Percentiles rank a stretch among this genome's conserved stretches.
Conservation (phyloP, 2,113 vertebrate species). For the Nestor notabilis region DNA sequence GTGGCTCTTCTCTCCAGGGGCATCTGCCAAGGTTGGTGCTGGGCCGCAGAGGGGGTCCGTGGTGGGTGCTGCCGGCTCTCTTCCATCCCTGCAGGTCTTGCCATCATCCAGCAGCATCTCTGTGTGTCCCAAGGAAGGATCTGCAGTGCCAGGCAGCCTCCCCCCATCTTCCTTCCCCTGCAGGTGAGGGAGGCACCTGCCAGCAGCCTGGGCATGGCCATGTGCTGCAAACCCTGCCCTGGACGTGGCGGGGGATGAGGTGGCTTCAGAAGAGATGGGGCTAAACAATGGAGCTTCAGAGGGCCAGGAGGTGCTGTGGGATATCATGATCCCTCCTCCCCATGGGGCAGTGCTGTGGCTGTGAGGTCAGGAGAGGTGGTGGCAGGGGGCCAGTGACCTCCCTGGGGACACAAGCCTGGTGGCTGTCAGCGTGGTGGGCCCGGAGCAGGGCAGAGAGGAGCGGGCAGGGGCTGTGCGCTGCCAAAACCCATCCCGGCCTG, state of each 20-base stretch:
- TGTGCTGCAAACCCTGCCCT: not conserved
- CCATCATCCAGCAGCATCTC: not conserved
- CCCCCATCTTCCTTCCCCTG: too few species aligned
- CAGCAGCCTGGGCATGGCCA: not conserved
- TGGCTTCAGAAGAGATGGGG: not conserved
- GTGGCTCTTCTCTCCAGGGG: not conserved
- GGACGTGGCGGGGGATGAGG: fast-evolving
- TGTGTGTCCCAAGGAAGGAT: not conserved
- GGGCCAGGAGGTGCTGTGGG: not conserved
- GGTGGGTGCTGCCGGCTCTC: not conserved
- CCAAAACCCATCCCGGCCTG: not conserved
- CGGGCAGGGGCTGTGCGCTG: not conserved
- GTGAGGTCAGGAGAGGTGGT: not conserved
- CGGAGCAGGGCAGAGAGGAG: not conserved
- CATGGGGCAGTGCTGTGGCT: fast-evolving
- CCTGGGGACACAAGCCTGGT: not conserved
- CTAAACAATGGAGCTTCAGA: not conserved
- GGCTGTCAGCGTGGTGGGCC: fast-evolving
- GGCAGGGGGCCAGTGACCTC: not conserved
- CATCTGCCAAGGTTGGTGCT: not conserved
- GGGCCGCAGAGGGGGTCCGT: fast-evolving
- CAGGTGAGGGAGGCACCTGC: not conserved
- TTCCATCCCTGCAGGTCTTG: not conserved
- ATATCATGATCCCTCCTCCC: not conserved
- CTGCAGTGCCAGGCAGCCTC: not conserved